Conservation (phyloP, 2,797 vertebrate genomes). For the Acrocephalus scirpaceus region DNA sequence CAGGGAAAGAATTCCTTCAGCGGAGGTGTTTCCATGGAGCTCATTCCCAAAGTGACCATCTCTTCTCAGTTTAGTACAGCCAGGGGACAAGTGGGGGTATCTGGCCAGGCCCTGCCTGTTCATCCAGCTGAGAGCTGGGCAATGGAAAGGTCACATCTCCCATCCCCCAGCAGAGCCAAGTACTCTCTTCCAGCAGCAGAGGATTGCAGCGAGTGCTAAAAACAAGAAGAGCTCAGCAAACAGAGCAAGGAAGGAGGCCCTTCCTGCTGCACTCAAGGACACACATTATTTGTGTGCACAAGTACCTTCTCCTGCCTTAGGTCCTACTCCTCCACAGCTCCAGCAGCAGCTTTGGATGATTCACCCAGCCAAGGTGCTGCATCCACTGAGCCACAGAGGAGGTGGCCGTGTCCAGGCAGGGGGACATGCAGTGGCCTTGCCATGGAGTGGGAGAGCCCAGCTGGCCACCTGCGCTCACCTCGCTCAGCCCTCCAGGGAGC, state of each 20-base stretch:
- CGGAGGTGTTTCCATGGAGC: neutral
- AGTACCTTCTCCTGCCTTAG: neutral
- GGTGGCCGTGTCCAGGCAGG: neutral
- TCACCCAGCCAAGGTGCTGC: fast-evolving
- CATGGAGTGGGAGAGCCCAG: neutral
- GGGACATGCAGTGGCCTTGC: fast-evolving
- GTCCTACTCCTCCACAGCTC: fast-evolving
- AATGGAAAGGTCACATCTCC: neutral
- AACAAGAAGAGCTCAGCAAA: neutral
- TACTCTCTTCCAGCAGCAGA: neutral
- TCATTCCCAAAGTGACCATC: neutral
- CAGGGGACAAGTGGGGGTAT: fast-evolving
- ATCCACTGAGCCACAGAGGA: neutral
- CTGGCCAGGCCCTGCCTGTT: neutral
- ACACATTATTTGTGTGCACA: neutral
- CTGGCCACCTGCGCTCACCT: neutral
- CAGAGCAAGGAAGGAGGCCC: neutral
- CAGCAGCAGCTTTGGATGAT: neutral
- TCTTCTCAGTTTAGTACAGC: neutral
- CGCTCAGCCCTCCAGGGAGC: neutral
- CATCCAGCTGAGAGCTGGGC: neutral
- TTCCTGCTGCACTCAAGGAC: neutral
- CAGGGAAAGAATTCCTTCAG: neutral
- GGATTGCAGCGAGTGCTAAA: neutral
- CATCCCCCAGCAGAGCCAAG: neutral